Evolutionary conservation across 2,797 vertebrate genomes (phyloP), one percentile per base, ranked within the genome.

Genomic region (Meda fulgida): DNA sequence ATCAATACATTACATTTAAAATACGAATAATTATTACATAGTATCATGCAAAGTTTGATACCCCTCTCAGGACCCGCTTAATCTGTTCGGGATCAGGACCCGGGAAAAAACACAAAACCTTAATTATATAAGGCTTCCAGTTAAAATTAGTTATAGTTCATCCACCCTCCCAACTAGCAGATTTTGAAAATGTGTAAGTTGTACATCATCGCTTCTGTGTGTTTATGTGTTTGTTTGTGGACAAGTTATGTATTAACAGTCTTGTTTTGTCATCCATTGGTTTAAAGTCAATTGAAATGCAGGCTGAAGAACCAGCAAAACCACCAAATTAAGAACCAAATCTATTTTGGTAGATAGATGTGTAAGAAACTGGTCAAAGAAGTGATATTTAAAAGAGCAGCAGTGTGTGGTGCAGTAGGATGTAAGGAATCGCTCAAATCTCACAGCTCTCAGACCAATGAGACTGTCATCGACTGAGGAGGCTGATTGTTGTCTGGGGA

Each of bases 401-500:
- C 67, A 65, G 78, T 40, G 84, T 40, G 69, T 29, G 7, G 14
- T 31, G 29, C 60, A 65, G 26, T 8, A 31, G 63, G 26, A 18
- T 18, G 55, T 65, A 63, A 36, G 48, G 81, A 83, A 63, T n/a
- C 29, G 6, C 31, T 38, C 13, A 38, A 80, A 48, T 78, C 67
- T 43, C 78, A 63, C 58, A 72, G 65, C 66, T 53, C 23, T 65
- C 34, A 10, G 75, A 40, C 23, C 23, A 29, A 43, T 78, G 36
- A 78, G 55, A 63, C 51, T 75, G 73, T 66, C 46, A 58, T 26
- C 63, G n/a, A 66, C 55, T 73, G 53, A 29, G 10, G 18, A 34
- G 31, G 55, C 38, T 83, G 31, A 72, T 71, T 78, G 16, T 78
- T 81, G 86, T 84, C 86, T 60, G 43, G 34, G 76, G 67, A 76